These are phyloP conservation scores for Paguma larvata DNA, from an alignment of 2,797 vertebrate species.

Conservation along the genomic window DNA sequence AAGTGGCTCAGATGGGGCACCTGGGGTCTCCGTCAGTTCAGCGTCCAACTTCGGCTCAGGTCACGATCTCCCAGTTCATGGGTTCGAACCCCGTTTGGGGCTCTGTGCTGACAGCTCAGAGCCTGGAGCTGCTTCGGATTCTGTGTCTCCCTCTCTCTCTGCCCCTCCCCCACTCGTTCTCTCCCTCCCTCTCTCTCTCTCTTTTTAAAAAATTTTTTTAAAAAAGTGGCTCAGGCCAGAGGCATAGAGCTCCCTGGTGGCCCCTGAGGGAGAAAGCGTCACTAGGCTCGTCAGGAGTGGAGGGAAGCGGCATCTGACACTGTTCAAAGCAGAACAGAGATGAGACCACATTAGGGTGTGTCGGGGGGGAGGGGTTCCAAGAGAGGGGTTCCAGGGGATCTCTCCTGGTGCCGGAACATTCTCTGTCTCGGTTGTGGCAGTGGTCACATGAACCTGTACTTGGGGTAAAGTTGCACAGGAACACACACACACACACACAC, in stretches of 20 bases:
- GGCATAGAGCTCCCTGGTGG: background rate
- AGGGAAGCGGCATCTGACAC: background rate
- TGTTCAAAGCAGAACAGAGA: background rate
- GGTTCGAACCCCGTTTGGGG: too few relatives aligned
- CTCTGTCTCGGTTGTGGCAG: background rate
- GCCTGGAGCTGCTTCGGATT: too few relatives aligned
- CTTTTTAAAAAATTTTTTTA: too few relatives aligned
- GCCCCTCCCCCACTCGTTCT: too few relatives aligned
- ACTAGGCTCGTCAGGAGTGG: background rate
- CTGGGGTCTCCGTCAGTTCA: too few relatives aligned
- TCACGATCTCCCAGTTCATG: too few relatives aligned
- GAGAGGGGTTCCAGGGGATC: rapidly evolving
- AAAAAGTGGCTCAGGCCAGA: background rate
- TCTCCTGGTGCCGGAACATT: background rate
- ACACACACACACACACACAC: background rate
- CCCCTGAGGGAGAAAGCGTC: background rate
- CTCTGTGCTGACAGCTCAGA: too few relatives aligned
- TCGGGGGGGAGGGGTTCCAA: too few relatives aligned
- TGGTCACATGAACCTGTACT: background rate
- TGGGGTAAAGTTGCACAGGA: background rate
- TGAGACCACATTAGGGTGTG: background rate
- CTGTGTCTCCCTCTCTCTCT: too few relatives aligned
- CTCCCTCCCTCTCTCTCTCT: too few relatives aligned
- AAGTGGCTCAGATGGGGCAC: too few relatives aligned
- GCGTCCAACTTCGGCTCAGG: too few relatives aligned